Base-by-base conservation (phyloP, 1,140 invertebrate species). In the Cotesia chilonis region DNA sequence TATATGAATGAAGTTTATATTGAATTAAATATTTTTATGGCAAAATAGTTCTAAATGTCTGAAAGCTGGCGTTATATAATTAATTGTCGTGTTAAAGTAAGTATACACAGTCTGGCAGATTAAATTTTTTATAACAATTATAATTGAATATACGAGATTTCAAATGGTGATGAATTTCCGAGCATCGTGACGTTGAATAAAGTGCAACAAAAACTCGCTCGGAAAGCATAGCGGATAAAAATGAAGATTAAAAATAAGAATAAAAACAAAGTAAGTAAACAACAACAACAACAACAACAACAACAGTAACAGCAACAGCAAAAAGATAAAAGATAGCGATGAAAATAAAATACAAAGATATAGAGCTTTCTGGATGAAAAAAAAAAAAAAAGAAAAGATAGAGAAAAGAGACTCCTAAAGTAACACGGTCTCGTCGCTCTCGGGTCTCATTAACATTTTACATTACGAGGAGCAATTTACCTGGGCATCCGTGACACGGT, bases 381-480 rank as follows among this genome's bases (percentile, higher is more conserved):
- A 10, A 14, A 47, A 10, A 14, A 14, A 28, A 47, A 65, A 38
- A 37, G 14, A 37, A 65, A 37, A n/a, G 63, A 65, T 47, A 12
- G 20, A 65, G 63, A 65, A 65, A 65, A 37, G 28, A 71, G 20
- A 60, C 14, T 59, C 38, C 41, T 68, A 55, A 70, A 73, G 61
- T 14, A 51, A 70, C 35, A 35, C 72, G 52, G 64, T 70, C 47
- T 66, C 51, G 55, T 66, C 37, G 55, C 67, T 68, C 67, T 59
- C 61, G 60, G 47, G 72, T 70, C 70, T 78, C 77, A 77, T 78
- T 78, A 78, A 78, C 74, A 77, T 77, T 78, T 78, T 64, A 76
- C 71, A 74, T 78, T 77, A 75, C 66, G 72, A 73, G 67, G 52
- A 75, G 74, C 76, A 78, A 77, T 77, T 78, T 77, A 78, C 75